Conservation (phyloP, 2,797 vertebrate genomes). For the Gadopsis marmoratus region DNA sequence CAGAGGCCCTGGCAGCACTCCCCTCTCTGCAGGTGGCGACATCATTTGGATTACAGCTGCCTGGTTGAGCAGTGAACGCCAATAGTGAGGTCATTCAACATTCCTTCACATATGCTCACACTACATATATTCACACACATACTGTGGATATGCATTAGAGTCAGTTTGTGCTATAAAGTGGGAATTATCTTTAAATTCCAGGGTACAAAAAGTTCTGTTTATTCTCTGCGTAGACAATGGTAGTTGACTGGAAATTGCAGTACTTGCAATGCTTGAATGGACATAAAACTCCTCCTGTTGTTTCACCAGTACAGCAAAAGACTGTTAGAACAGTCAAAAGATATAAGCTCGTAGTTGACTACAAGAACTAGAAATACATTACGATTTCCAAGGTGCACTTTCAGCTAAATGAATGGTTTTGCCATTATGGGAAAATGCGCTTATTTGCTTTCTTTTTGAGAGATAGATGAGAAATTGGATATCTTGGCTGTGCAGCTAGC, state of each 20-base stretch:
- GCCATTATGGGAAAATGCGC: background rate
- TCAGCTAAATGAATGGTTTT: background rate
- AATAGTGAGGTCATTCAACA: conserved; percentile 3
- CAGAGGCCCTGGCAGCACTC: background rate
- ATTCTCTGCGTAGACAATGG: background rate
- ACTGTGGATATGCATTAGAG: background rate
- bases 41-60: conserved; percentile 38
- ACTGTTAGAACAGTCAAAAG: background rate
- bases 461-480: background rate
- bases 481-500: background rate
- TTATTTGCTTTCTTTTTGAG: background rate
- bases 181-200: background rate
- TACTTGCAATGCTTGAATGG: background rate
- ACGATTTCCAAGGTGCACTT: background rate
- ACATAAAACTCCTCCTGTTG: background rate
- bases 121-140: background rate
- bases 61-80: conserved; percentile 20
- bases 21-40: conserved; percentile 27
- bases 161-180: background rate
- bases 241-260: background rate
- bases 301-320: too few relatives aligned
- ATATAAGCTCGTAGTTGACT: background rate
- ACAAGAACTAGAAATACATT: background rate
- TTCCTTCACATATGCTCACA: background rate
- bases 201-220: background rate